Conservation (phyloP, 2,113 vertebrate species). For the Engystomops pustulosus region DNA sequence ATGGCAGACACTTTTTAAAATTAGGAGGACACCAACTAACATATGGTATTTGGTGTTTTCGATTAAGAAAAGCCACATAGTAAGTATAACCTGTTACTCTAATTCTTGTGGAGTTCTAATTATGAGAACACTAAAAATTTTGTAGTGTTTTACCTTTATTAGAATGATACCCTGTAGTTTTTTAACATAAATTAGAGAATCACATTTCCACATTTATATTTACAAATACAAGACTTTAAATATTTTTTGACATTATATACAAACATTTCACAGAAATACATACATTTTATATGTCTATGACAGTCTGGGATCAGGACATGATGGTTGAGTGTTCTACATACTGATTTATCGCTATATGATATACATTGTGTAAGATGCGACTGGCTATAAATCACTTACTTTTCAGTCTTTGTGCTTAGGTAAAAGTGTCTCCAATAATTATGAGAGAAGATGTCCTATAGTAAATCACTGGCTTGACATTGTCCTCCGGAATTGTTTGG, state of each 20-base stretch:
- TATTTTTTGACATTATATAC: slow-evolving; percentile 31
- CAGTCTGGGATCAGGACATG: not conserved
- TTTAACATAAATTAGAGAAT: slow-evolving; percentile 30
- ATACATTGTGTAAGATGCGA: not conserved
- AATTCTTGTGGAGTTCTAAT: not conserved
- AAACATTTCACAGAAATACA: slow-evolving; percentile 40
- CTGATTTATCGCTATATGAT: slow-evolving; percentile 1
- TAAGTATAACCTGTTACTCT: not conserved
- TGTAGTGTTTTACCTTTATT: not conserved
- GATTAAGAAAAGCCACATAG: too few relatives aligned
- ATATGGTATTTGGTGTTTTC: too few relatives aligned
- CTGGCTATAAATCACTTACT: slow-evolving; percentile 20
- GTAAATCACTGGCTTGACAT: not conserved
- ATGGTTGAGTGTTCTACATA: not conserved
- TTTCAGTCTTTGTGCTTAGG: slow-evolving; percentile 11
- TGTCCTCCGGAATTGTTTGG: not conserved
- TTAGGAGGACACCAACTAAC: too few relatives aligned
- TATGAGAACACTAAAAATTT: not conserved
- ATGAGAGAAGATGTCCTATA: slow-evolving; percentile 26
- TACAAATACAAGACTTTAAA: slow-evolving; percentile 9
- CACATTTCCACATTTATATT: not conserved
- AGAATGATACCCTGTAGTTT: not conserved
- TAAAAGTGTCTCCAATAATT: slow-evolving; percentile 27
- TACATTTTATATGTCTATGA: slow-evolving; percentile 14
- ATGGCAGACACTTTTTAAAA: too few relatives aligned